Base-by-base conservation (phyloP, 1,140 invertebrate genomes). In the Ridgeia piscesae region DNA sequence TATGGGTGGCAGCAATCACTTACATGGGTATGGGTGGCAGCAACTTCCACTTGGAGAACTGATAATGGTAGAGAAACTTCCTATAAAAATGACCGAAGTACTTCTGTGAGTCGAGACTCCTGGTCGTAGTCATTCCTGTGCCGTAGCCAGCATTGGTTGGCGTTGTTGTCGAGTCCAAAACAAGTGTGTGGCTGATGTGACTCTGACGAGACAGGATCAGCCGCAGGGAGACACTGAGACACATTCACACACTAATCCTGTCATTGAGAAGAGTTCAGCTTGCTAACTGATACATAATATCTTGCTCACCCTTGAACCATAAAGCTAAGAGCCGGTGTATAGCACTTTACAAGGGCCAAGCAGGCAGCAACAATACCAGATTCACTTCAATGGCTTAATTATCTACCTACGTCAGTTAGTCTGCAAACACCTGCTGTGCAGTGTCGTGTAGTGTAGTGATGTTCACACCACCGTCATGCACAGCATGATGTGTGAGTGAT, bases 311-410 rank as follows among this genome's bases (percentile, higher is more conserved):
- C 58, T 77, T 77, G 58, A 77, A 77, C 58, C 27, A 77, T 77
- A 77, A 77, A 77, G 58, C 58, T 21, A 77, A 77, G 58, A 77
- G 6, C 58, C 17, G 27, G 2, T 77, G 58, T 0, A 77, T 14
- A 77, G 58, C 58, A 77, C 58, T 77, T 77, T 77, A 77, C 27
- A 31, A 77, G 0, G 11, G 58, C 27, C 8, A 50, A 50, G 21
- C 48, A 50, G 0, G 48, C 48, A 50, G 58, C 11, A 0, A 77
- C 58, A 77, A 77, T 31, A 77, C 58, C 58, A 77, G 58, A 77
- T 77, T 77, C 58, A 77, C 58, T 77, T 77, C 58, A 77, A 77
- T 77, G 58, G 58, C 27, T 77, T 77, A 77, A 77, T 77, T 77
- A 31, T 77, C 17, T 31, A 77, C 17, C 42, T 77, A 77, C 58